Conservation (phyloP, 2,113 vertebrate species). For the Struthio camelus region DNA sequence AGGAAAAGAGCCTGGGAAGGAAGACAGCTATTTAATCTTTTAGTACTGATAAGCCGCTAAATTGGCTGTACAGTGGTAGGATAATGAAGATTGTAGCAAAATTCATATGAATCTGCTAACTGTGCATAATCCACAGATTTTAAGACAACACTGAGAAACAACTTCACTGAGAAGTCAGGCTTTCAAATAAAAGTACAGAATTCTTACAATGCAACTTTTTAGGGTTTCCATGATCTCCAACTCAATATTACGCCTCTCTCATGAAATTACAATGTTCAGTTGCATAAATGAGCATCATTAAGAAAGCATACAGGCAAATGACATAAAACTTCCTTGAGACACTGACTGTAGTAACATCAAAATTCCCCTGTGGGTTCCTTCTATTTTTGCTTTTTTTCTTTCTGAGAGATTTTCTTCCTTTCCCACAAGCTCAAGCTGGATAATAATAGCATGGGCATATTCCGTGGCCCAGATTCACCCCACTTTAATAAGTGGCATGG, state of each 20-base stretch:
- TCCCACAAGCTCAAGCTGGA: not conserved
- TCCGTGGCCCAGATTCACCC: not conserved
- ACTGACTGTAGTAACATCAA: not conserved
- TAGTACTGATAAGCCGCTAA: not conserved
- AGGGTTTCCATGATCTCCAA: not conserved
- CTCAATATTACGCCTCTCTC: not conserved
- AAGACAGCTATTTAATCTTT: constrained; percentile 49
- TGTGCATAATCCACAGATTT: not conserved
- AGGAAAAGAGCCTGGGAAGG: constrained; percentile 34
- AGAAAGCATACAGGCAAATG: not conserved
- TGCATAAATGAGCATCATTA: not conserved
- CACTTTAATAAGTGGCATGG: not conserved
- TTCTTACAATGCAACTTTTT: not conserved
- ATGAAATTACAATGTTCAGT: not conserved
- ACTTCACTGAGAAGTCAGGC: not conserved
- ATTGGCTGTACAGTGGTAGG: not conserved
- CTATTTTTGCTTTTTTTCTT: not conserved
- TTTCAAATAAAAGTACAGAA: not conserved
- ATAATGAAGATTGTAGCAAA: not conserved
- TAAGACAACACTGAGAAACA: not conserved
- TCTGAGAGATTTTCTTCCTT: not conserved
- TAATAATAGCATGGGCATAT: not conserved
- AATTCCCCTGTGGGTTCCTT: not conserved
- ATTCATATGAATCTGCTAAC: not conserved
- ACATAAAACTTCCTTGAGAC: not conserved